phyloP scores from a whole-genome alignment of 1,140 invertebrate species.

The Camponotus floridanus region DNA sequence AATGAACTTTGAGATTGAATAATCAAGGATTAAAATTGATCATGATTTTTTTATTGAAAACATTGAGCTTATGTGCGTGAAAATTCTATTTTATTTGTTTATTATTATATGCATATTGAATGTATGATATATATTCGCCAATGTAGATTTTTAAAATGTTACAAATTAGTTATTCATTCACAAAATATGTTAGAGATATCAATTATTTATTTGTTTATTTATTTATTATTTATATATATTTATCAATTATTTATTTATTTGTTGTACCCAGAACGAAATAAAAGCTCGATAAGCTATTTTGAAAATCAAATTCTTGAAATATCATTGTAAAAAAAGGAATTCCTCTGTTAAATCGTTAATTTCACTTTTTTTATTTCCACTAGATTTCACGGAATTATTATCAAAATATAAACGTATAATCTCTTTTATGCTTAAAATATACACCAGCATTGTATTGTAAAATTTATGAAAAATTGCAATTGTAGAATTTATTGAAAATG shows the following conservation, averaged over 20 bases:
- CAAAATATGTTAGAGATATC: not conserved
- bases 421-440: not conserved
- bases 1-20: too few relatives aligned
- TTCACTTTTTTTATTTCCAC: not conserved
- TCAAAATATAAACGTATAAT: not conserved
- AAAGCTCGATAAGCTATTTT: not conserved
- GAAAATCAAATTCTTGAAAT: not conserved
- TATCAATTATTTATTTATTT: not conserved
- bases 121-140: not conserved
- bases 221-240: too few relatives aligned
- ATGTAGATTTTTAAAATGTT: too few relatives aligned
- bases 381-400: not conserved
- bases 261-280: not conserved
- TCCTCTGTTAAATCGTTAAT: too few relatives aligned
- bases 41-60: too few relatives aligned
- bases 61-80: not conserved
- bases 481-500: too few relatives aligned
- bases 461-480: too few relatives aligned
- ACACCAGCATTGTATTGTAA: too few relatives aligned
- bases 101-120: not conserved
- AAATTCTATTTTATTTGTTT: not conserved
- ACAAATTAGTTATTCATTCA: too few relatives aligned
- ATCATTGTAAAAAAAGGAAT: not conserved
- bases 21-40: too few relatives aligned
- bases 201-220: constrained; percentile 18